A percentile compares a stretch with the other conserved stretches of the same genome.
These are phyloP conservation scores for Limenitis arthemis DNA, from an alignment of 2,888 invertebrate species.

Conservation along the genomic window DNA sequence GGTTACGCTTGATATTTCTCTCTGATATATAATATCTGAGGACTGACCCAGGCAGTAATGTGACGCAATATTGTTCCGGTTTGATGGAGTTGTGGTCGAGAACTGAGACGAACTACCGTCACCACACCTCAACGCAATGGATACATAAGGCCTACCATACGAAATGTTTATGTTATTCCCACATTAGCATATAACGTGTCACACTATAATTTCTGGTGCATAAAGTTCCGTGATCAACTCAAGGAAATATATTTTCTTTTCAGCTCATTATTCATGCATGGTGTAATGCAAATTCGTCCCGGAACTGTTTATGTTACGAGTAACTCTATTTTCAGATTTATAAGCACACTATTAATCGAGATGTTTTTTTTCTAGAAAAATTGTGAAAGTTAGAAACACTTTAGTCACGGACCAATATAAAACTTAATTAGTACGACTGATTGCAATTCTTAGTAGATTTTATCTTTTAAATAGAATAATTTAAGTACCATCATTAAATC, in stretches of 20 bases:
- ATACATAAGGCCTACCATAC: not conserved
- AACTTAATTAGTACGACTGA: not conserved
- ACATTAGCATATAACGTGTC: not conserved
- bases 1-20: not conserved
- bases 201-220: not conserved
- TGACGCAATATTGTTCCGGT: not conserved
- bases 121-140: not conserved
- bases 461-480: too few relatives aligned
- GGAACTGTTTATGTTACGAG: too few relatives aligned
- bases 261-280: not conserved
- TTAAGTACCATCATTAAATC: too few relatives aligned
- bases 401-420: not conserved
- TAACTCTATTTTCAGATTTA: too few relatives aligned
- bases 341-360: too few relatives aligned
- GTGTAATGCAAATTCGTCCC: not conserved
- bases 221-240: not conserved
- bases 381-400: not conserved
- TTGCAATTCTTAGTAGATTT: not conserved
- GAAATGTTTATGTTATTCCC: not conserved
- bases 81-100: not conserved
- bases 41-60: not conserved
- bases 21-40: not conserved
- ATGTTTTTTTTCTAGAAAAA: too few relatives aligned
- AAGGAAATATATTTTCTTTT: not conserved
- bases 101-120: not conserved